Percentiles rank a stretch among this genome's conserved stretches.
These are phyloP conservation scores for Lasaia peninsularis DNA, from an alignment of 1,140 invertebrate species.

Conservation along the genomic window DNA sequence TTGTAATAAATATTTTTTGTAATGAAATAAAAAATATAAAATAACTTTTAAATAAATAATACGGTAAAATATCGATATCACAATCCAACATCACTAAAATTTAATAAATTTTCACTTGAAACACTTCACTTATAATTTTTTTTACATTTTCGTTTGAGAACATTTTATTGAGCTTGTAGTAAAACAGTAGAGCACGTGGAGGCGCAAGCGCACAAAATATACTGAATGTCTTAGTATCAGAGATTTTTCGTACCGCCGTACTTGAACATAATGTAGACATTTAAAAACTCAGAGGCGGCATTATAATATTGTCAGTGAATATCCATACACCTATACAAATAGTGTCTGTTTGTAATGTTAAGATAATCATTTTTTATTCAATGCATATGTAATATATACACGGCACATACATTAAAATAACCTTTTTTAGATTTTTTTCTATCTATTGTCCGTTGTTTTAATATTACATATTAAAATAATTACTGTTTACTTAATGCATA, in stretches of 20 bases:
- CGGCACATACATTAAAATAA: too few relatives aligned
- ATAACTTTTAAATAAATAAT: not conserved
- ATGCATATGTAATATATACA: too few relatives aligned
- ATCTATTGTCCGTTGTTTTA: too few relatives aligned
- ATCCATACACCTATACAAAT: too few relatives aligned
- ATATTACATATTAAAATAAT: too few relatives aligned
- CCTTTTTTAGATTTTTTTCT: too few relatives aligned
- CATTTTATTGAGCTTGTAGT: not conserved
- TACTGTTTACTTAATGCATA: too few relatives aligned
- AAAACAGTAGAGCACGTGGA: constrained; percentile 54
- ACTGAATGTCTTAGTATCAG: constrained; percentile 48
- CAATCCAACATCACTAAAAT: constrained; percentile 1
- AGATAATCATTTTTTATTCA: too few relatives aligned
- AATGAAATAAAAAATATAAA: not conserved
- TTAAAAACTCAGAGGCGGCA: constrained; percentile 47
- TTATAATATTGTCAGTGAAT: too few relatives aligned
- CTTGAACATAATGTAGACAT: constrained; percentile 42
- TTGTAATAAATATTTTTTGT: too few relatives aligned
- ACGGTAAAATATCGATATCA: not conserved
- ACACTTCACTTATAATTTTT: not conserved
- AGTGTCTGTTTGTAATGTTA: too few relatives aligned
- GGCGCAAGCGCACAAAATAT: constrained; percentile 51
- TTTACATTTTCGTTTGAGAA: not conserved
- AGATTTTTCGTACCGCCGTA: constrained; percentile 56
- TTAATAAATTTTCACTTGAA: not conserved